phyloP scores from a whole-genome alignment of 2,113 vertebrate genomes.

The Entomyzon cyanotis region DNA sequence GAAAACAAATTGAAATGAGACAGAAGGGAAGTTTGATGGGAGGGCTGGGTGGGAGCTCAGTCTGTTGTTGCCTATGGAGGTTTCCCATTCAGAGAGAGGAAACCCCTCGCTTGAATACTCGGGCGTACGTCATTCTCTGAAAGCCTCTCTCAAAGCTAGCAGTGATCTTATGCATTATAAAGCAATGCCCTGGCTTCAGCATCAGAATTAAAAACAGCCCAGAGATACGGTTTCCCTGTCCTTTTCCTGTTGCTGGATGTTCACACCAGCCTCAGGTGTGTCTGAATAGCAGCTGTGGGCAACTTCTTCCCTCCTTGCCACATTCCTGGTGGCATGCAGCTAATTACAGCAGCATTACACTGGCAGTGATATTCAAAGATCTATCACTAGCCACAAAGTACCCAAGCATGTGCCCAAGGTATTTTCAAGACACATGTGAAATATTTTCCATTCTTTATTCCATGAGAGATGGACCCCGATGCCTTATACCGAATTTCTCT shows the following conservation, averaged over 20 bases:
- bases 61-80: background rate
- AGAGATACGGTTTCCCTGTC: background rate
- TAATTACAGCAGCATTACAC: background rate
- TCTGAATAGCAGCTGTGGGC: background rate
- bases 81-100: background rate
- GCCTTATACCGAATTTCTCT: background rate
- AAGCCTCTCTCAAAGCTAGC: background rate
- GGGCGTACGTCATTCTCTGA: background rate
- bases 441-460: background rate
- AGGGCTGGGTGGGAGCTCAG: background rate
- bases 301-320: background rate
- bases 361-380: background rate
- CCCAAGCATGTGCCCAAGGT: background rate
- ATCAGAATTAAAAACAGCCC: background rate
- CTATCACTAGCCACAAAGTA: background rate
- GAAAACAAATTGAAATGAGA: background rate
- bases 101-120: too few species aligned
- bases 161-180: background rate
- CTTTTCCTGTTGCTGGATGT: background rate
- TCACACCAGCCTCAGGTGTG: background rate
- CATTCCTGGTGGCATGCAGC: background rate
- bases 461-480: background rate
- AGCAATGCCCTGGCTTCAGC: background rate
- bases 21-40: background rate
- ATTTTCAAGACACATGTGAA: background rate